A percentile compares a stretch with the other conserved stretches of the same genome.
Conservation (phyloP, 2,797 vertebrate species). For the Neosilurus mollespiculum region DNA sequence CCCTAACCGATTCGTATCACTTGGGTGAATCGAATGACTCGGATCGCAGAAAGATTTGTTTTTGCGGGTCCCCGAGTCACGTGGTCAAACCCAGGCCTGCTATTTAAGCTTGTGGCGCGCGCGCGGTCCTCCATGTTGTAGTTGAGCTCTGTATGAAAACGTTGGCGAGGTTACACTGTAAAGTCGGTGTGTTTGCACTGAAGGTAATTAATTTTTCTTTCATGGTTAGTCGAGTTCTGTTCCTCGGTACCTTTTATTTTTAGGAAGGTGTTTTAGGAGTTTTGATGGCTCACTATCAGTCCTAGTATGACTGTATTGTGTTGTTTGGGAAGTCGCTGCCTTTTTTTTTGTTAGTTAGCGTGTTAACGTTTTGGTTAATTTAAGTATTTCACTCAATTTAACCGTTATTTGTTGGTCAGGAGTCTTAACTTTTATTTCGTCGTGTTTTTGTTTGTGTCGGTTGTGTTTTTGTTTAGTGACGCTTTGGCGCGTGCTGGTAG, state of each 20-base stretch:
- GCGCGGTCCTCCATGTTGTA: neutral
- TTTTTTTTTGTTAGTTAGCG: neutral
- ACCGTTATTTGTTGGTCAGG: too few species aligned
- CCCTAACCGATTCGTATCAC: neutral
- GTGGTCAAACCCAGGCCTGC: slow-evolving; percentile 53
- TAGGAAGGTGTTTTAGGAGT: neutral
- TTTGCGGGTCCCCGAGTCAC: slow-evolving; percentile 41
- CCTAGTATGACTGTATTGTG: too few species aligned
- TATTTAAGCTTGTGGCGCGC: slow-evolving; percentile 77
- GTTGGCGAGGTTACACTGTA: neutral
- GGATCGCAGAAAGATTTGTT: neutral
- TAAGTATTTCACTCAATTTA: too few species aligned
- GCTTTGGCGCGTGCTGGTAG: too few species aligned
- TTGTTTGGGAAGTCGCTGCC: neutral
- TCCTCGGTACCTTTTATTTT: neutral
- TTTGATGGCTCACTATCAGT: neutral
- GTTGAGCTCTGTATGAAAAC: neutral
- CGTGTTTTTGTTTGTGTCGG: too few species aligned
- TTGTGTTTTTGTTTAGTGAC: too few species aligned
- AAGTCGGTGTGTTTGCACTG: neutral
- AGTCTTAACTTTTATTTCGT: too few species aligned
- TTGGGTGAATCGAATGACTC: neutral
- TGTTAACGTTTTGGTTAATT: too few species aligned
- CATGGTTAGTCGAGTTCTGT: accelerated
- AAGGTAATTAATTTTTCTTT: neutral